These are phyloP conservation scores for Acronicta leporina DNA, from an alignment of 2,888 invertebrate species.

Conservation along the genomic window DNA sequence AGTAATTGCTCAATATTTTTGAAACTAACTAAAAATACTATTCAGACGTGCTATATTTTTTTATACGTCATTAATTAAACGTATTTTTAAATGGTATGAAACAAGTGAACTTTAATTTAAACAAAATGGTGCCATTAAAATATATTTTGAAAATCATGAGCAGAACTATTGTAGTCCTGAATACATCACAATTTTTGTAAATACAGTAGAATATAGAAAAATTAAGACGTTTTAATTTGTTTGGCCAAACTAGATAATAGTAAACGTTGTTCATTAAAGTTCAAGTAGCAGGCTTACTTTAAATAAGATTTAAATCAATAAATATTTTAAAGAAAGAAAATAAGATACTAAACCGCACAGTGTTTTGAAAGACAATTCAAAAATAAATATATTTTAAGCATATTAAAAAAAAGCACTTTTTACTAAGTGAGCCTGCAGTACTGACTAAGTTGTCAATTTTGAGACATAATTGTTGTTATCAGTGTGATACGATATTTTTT, in stretches of 20 bases:
- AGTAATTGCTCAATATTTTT: slow-evolving; percentile 22
- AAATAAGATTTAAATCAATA: neutral
- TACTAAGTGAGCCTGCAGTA: slow-evolving; percentile 43
- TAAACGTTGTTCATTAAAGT: slow-evolving; percentile 61
- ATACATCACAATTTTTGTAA: slow-evolving; percentile 32
- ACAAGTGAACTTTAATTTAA: neutral
- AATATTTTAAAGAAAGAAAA: neutral
- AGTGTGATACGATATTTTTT: slow-evolving; percentile 81
- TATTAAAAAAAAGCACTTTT: neutral
- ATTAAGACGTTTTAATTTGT: slow-evolving; percentile 6
- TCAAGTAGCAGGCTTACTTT: slow-evolving; percentile 30
- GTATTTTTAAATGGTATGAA: no score
- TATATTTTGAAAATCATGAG: slow-evolving; percentile 12
- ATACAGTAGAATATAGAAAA: slow-evolving; percentile 14
- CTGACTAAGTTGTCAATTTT: slow-evolving; percentile 58
- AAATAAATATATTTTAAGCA: neutral
- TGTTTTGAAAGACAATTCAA: neutral
- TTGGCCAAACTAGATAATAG: slow-evolving; percentile 40
- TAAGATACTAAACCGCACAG: neutral
- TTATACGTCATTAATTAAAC: no score
- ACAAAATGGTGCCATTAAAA: slow-evolving; percentile 38
- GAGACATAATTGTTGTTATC: slow-evolving; percentile 70
- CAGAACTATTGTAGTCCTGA: slow-evolving; percentile 6
- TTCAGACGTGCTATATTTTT: neutral
- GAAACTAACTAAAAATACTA: neutral